Conservation (phyloP, 1,140 invertebrate species). For the Pteromalus puparum region DNA sequence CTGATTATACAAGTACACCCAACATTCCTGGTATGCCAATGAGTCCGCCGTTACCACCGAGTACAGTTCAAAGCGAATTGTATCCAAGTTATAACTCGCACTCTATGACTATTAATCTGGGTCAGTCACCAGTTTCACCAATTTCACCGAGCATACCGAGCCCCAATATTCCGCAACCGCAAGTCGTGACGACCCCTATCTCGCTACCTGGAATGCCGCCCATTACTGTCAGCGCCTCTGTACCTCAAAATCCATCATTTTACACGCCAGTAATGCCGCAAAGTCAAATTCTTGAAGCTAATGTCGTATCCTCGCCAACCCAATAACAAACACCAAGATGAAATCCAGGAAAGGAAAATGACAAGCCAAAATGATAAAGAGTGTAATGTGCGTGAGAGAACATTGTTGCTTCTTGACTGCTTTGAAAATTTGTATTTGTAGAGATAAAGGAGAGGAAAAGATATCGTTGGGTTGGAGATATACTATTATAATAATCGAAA, state of each 20-base stretch:
- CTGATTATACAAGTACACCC: conserved; percentile 66
- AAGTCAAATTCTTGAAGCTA: conserved; percentile 57
- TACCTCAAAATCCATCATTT: conserved; percentile 74
- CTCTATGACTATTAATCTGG: neutral
- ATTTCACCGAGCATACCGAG: conserved; percentile 48
- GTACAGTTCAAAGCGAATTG: neutral
- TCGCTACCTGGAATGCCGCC: conserved; percentile 87
- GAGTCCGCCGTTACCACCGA: conserved; percentile 70
- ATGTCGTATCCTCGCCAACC: conserved; percentile 50
- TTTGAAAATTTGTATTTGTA: conserved; percentile 51
- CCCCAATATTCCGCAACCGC: conserved; percentile 60
- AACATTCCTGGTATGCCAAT: conserved; percentile 80
- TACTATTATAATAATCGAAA: conserved; percentile 35
- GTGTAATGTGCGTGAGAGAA: conserved; percentile 30
- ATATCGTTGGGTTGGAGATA: conserved; percentile 36
- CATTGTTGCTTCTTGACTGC: conserved; percentile 40
- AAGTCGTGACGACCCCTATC: conserved; percentile 82
- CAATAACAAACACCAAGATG: conserved; percentile 57
- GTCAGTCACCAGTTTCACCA: conserved; percentile 46
- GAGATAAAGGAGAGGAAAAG: conserved; percentile 20
- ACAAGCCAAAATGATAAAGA: conserved; percentile 3
- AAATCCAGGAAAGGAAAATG: conserved; percentile 17
- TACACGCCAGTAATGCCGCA: conserved; percentile 63
- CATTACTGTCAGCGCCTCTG: conserved; percentile 85
- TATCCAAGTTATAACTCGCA: conserved; percentile 54